A percentile compares a stretch with the other conserved stretches of the same genome.
Evolutionary conservation across 2,797 vertebrate species (phyloP).

Genomic region (Apodemus agrarius): DNA sequence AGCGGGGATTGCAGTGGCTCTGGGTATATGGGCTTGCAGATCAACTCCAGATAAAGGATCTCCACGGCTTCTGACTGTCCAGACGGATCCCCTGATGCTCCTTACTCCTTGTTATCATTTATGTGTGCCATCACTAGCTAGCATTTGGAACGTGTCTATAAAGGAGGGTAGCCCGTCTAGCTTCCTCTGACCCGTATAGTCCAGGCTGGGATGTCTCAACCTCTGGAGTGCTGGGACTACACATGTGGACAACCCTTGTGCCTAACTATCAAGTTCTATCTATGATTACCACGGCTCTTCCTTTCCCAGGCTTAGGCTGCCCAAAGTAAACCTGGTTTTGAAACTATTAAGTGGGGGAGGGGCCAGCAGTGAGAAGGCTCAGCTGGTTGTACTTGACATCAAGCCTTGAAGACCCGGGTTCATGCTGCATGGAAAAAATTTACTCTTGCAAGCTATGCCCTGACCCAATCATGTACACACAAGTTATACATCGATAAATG

Average conservation of each 20-base stretch:
- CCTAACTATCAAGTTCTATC: not conserved
- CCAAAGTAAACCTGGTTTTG: not conserved
- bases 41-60: not conserved
- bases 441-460: not conserved
- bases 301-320: not conserved
- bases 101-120: no score
- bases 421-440: not conserved
- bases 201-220: not conserved
- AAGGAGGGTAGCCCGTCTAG: not conserved
- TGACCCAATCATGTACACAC: not conserved
- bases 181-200: not conserved
- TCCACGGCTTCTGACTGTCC: not conserved
- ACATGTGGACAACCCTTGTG: not conserved
- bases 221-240: not conserved
- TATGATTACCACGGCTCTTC: no score
- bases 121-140: not conserved
- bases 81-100: not conserved
- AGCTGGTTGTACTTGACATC: no score
- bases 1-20: not conserved
- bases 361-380: not conserved
- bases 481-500: not conserved
- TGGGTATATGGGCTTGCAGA: not conserved
- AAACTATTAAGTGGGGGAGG: no score
- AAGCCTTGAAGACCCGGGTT: not conserved
- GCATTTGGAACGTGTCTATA: not conserved